Conservation (phyloP, 2,113 vertebrate genomes). For the Hemichromis elongatus region DNA sequence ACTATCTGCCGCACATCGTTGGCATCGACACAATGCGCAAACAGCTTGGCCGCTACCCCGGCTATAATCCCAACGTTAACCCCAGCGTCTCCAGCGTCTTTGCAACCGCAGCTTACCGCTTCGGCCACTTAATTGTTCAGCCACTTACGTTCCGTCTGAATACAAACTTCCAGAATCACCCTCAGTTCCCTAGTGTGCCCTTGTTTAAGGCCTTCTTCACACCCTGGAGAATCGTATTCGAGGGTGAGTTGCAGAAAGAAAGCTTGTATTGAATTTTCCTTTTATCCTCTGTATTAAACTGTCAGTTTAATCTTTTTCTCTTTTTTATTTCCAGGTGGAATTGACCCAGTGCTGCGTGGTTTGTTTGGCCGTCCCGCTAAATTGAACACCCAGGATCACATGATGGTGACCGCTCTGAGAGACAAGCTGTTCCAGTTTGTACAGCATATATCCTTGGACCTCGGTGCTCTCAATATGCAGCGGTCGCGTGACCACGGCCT, state of each 20-base stretch:
- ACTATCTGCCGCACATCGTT: conserved; percentile 80
- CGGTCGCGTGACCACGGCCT: conserved; percentile 78
- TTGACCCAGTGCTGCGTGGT: conserved; percentile 78
- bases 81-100: conserved; percentile 83
- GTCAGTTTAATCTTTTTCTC: not conserved
- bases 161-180: conserved; percentile 59
- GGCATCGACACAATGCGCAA: conserved; percentile 39
- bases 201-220: conserved; percentile 79
- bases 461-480: conserved; percentile 82
- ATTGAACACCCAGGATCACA: conserved; percentile 76
- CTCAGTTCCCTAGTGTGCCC: conserved; percentile 61
- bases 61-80: conserved; percentile 77
- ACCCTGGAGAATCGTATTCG: conserved; percentile 80
- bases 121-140: conserved; percentile 83
- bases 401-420: conserved; percentile 78
- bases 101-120: conserved; percentile 83
- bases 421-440: conserved; percentile 77
- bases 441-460: conserved; percentile 68
- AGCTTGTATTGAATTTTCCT: not conserved
- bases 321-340: conserved; percentile 69
- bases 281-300: not conserved
- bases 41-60: conserved; percentile 64
- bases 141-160: conserved; percentile 74
- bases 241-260: conserved; percentile 67
- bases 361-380: conserved; percentile 76